Evolutionary conservation across 2,888 invertebrate species (phyloP), one percentile per base, ranked within the genome.

Genomic region (Microplitis deprimator): DNA sequence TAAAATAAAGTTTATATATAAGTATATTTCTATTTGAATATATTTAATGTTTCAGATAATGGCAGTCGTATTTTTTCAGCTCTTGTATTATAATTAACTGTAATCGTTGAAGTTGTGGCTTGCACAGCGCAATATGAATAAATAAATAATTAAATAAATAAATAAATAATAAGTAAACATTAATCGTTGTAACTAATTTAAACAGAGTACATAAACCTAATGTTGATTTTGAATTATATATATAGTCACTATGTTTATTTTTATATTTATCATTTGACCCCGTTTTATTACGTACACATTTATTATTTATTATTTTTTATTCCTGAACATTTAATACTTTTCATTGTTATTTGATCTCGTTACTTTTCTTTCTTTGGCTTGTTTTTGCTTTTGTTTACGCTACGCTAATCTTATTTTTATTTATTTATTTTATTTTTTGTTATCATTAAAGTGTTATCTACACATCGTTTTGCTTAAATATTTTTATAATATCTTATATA

Each of bases 301-400:
- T 50, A 50, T 50, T 41, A 77, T 61, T 69, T 64, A 77, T 64
- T 65, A 5, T 20, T 73, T 17, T 38, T 72, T 65, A 16, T 71
- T 73, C 60, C 50, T 59, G 60, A 69, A 59, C 61, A 38, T 68
- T 38, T 59, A 77, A 65, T 79, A 76, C 72, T 76, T 76, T 76
- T 76, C 76, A 76, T 77, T 77, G 73, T 77, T 64, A 69, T 77
- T 73, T 59, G 64, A 77, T 77, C 59, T 77, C 68, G 29, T 73
- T 77, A 61, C 61, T 39, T 61, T 72, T 73, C 62, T 77, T 29
- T 40, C 40, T 50, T 50, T n/a, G 5, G 38, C 39, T 39, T 41
- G 16, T 40, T 72, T 16, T 38, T 70, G 29, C 29, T 41, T 16
- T 20, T 29, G 4, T 16, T 77, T 50, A 50, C 8, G 13, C 13